Conservation (phyloP, 2,113 vertebrate species). For the Dicerorhinus sumatrensis region DNA sequence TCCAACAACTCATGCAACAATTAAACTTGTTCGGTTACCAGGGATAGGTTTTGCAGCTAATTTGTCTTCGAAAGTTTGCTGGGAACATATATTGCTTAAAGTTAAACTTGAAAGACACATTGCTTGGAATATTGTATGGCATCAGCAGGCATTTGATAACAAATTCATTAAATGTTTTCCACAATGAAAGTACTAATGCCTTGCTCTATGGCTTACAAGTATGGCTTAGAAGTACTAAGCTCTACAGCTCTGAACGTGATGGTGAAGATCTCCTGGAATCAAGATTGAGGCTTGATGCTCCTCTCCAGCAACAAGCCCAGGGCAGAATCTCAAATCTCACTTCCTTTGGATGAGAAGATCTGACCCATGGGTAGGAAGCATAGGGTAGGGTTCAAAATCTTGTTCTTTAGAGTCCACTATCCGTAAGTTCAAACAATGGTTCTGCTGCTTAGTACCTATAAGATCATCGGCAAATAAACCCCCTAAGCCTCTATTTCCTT, state of each 20-base stretch:
- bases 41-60: not conserved
- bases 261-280: not conserved
- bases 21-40: not conserved
- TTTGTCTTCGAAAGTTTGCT: not conserved
- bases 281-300: not conserved
- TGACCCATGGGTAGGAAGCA: not conserved
- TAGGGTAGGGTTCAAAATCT: not conserved
- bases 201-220: not conserved
- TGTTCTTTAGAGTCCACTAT: not conserved
- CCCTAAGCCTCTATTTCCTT: not conserved
- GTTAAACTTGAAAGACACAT: not conserved
- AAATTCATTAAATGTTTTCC: conserved; percentile 23
- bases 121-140: not conserved
- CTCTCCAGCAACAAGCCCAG: not conserved
- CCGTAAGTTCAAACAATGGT: not conserved
- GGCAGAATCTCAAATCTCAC: not conserved
- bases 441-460: not conserved
- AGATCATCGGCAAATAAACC: not conserved
- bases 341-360: not conserved
- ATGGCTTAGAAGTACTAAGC: too few species aligned
- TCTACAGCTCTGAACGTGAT: not conserved
- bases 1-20: not conserved
- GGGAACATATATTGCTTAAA: conserved; percentile 19
- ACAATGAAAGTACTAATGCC: not conserved
- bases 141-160: not conserved